Evolutionary conservation across 2,888 invertebrate genomes (phyloP).

Genomic region (Leucophenga maculata): DNA sequence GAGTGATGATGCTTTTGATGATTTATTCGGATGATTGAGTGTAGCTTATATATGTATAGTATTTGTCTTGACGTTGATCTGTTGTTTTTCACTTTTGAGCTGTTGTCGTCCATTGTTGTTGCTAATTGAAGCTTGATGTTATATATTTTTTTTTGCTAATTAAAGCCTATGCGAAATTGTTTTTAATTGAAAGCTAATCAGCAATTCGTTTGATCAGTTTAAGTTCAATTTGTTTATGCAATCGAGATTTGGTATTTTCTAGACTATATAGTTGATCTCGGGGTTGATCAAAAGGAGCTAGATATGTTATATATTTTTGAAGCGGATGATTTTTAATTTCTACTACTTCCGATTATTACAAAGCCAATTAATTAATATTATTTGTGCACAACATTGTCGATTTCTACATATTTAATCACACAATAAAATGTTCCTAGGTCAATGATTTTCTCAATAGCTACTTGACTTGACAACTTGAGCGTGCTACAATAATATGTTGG

Average conservation of each 20-base stretch:
- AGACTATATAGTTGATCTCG: too few species aligned
- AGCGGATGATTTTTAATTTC: too few species aligned
- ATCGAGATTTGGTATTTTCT: constrained; percentile 11
- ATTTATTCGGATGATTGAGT: too few species aligned
- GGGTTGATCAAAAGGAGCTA: too few species aligned
- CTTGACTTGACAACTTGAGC: neutral
- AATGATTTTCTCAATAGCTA: neutral
- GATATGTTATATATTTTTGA: too few species aligned
- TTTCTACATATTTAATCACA: neutral
- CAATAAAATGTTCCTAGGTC: neutral
- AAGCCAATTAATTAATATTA: too few species aligned
- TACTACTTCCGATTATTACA: too few species aligned
- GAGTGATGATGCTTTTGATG: too few species aligned
- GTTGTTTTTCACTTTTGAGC: too few species aligned
- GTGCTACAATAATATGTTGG: neutral
- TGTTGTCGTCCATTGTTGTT: neutral
- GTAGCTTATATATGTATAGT: too few species aligned
- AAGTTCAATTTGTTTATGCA: constrained; percentile 37
- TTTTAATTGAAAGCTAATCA: constrained; percentile 6
- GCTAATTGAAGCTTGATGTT: constrained; percentile 35
- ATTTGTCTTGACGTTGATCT: too few species aligned
- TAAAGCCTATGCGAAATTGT: neutral
- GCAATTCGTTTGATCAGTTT: constrained; percentile 11
- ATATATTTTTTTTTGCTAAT: constrained; percentile 19
- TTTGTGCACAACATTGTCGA: neutral